Evolutionary conservation across 2,888 invertebrate genomes (phyloP).

Genomic region (Lasioglossum pauxillum): DNA sequence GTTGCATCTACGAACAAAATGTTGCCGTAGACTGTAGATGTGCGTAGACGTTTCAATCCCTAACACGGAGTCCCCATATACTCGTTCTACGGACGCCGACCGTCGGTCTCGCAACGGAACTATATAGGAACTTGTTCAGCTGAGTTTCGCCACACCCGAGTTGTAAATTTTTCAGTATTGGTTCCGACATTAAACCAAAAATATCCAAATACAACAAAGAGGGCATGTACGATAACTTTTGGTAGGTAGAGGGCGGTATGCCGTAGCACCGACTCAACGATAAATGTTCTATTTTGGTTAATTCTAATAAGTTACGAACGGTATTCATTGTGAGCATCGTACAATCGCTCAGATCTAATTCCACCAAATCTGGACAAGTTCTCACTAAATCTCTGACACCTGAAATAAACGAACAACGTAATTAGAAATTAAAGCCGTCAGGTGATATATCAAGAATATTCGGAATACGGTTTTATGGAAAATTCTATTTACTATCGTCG

Average conservation of each 20-base stretch:
- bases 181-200: conserved; percentile 91
- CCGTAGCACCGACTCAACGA: conserved; percentile 93
- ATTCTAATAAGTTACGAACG: conserved; percentile 86
- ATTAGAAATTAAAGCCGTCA: background rate
- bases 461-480: background rate
- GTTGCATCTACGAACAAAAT: conserved; percentile 4
- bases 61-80: conserved; percentile 94
- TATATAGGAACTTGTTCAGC: conserved; percentile 91
- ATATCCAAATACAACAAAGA: conserved; percentile 91
- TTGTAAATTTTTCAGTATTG: conserved; percentile 84
- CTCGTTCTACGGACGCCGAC: conserved; percentile 94
- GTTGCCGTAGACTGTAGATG: background rate
- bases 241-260: conserved; percentile 89
- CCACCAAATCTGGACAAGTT: conserved; percentile 90
- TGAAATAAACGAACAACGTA: conserved; percentile 81
- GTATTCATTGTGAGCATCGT: conserved; percentile 88
- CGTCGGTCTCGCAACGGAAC: conserved; percentile 95
- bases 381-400: conserved; percentile 89
- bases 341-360: conserved; percentile 96
- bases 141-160: conserved; percentile 87
- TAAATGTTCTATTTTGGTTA: conserved; percentile 90
- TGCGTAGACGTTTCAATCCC: conserved; percentile 87
- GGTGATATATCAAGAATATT: background rate
- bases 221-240: conserved; percentile 87
- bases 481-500: conserved; percentile 89